A percentile compares a stretch with the other conserved stretches of the same genome.
Evolutionary conservation across 2,113 vertebrate genomes (phyloP).

Genomic region (Ginglymostoma cirratum): DNA sequence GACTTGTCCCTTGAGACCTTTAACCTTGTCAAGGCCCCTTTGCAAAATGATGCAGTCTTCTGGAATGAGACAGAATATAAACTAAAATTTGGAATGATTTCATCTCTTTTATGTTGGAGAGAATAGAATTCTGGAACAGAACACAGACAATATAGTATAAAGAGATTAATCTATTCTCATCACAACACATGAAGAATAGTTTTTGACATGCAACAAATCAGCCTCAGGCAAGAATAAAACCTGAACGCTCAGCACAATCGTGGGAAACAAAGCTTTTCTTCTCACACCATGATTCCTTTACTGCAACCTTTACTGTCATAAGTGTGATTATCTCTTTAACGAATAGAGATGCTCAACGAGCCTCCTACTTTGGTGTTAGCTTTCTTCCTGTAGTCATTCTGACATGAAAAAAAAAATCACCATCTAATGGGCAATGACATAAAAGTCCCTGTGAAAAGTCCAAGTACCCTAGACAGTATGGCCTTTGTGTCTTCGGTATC

Average conservation of each 20-base stretch:
- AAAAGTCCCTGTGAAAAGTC: neutral
- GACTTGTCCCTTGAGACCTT: neutral
- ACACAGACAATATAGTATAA: neutral
- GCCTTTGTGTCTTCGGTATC: neutral
- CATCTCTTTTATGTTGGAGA: slow-evolving; percentile 1
- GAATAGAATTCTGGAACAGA: neutral
- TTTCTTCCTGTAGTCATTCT: neutral
- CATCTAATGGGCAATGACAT: neutral
- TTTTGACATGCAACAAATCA: neutral
- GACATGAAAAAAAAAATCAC: neutral
- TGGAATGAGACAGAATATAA: neutral
- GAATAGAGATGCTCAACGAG: neutral
- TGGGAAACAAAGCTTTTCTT: neutral
- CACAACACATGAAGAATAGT: neutral
- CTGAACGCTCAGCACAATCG: neutral
- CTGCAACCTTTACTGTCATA: neutral
- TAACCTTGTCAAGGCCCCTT: neutral
- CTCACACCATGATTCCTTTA: neutral
- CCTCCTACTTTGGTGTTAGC: neutral
- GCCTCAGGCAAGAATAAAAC: neutral
- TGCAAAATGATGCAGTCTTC: neutral
- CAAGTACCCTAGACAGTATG: neutral
- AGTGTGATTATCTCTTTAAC: neutral
- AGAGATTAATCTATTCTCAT: neutral
- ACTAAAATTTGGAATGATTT: neutral